Base-by-base conservation (phyloP, 2,888 invertebrate species). In the Dryobotodes eremita region DNA sequence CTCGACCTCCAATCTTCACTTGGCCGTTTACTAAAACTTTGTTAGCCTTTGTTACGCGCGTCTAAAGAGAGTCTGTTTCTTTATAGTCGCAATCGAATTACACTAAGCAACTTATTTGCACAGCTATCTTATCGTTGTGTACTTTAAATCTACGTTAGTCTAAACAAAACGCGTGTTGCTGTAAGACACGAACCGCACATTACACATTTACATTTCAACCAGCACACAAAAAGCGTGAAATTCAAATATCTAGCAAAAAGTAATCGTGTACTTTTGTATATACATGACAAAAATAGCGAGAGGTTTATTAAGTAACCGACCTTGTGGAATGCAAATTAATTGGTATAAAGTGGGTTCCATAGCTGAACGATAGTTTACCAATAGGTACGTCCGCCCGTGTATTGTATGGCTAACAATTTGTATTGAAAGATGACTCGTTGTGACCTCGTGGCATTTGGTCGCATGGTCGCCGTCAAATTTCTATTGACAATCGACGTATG, bases 1-100 rank as follows among this genome's bases (percentile, higher is more conserved):
- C 96, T 95, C 95, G 91, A 94, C 91, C 91, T 92, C 94, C 93
- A 93, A 92, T 93, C 90, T 89, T 86, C 88, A 91, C 89, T 90
- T 86, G 79, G 71, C 59, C 75, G 88, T 91, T 92, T 85, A 90
- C 92, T 91, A 90, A 93, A 93, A 93, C 91, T 91, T 89, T 90
- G 88, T 87, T 83, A 79, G 83, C 77, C 83, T 88, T 84, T 87
- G 85, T 91, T 90, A 90, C 83, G 87, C 64, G 17, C 72, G 50
- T 80, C 71, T 86, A 76, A 86, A 80, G 69, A 79, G 62, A 74
- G 61, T 80, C 70, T 57, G 81, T 85, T 81, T 84, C 79, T 88
- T 84, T 81, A 66, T 50, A 74, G 48, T 75, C 36, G 72, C 73
- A 80, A 86, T 84, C 64, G 83, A 79, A 80, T 80, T 72, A 75